Percentiles rank a stretch among this genome's conserved stretches.
Evolutionary conservation across 2,797 vertebrate genomes (phyloP).

Genomic region (Sitta carolinensis): DNA sequence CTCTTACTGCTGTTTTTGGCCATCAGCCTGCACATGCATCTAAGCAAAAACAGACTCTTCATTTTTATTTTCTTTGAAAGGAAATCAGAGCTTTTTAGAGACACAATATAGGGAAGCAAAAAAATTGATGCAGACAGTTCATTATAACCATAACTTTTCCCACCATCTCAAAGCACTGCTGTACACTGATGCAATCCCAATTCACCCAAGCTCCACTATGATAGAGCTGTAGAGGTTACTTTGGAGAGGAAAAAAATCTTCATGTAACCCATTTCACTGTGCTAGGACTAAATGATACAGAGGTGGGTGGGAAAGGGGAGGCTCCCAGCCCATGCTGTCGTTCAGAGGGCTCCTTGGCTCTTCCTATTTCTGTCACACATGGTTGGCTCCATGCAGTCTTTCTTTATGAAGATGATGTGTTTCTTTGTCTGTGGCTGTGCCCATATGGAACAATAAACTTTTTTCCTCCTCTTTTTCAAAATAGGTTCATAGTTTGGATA

Average conservation of each 20-base stretch:
- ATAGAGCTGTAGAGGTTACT: not conserved
- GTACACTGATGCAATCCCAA: fast-evolving
- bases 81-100: not conserved
- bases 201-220: not conserved
- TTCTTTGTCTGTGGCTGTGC: not conserved
- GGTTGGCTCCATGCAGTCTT: not conserved
- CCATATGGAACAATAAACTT: not conserved
- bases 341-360: not conserved
- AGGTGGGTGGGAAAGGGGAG: not conserved
- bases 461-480: not conserved
- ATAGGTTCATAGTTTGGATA: not conserved
- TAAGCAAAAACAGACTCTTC: not conserved
- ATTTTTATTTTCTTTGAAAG: constrained; percentile 19
- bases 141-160: not conserved
- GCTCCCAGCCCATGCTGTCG: not conserved
- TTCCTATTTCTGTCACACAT: not conserved
- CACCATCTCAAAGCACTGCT: not conserved
- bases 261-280: not conserved
- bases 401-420: not conserved
- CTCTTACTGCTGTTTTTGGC: constrained; percentile 4
- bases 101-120: not conserved
- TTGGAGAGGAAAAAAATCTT: not conserved
- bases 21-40: not conserved
- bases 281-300: fast-evolving
- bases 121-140: not conserved